Evolutionary conservation across 1,140 invertebrate genomes (phyloP).

Genomic region (Maconellicoccus hirsutus): DNA sequence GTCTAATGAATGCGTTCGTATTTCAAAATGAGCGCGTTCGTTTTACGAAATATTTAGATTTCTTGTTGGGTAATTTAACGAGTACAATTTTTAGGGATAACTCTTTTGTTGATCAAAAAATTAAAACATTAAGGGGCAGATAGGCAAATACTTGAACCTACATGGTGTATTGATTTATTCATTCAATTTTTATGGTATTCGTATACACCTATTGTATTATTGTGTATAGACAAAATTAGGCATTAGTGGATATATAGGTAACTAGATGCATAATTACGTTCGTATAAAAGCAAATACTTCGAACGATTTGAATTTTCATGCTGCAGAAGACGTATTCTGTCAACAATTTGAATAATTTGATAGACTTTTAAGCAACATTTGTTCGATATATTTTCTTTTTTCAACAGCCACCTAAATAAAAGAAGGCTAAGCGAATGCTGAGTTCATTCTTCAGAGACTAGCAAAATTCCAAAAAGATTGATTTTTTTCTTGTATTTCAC

Average conservation of each 20-base stretch:
- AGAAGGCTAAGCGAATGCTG: not conserved
- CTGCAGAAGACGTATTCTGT: not conserved
- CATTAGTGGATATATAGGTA: too few species aligned
- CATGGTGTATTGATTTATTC: too few species aligned
- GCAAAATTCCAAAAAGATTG: not conserved
- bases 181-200: too few species aligned
- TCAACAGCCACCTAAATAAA: not conserved
- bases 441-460: not conserved
- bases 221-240: too few species aligned
- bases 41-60: not conserved
- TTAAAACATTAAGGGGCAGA: too few species aligned
- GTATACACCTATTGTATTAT: too few species aligned
- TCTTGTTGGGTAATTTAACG: not conserved
- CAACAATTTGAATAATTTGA: not conserved
- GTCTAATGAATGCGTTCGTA: not conserved
- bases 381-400: too few species aligned
- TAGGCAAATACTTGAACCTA: too few species aligned
- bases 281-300: not conserved
- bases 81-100: too few species aligned
- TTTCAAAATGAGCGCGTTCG: not conserved
- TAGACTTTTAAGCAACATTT: not conserved
- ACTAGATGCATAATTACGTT: too few species aligned
- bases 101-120: too few species aligned
- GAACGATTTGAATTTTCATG: not conserved
- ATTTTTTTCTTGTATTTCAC: not conserved